Percentiles rank a stretch among this genome's conserved stretches.
These are phyloP conservation scores for Hirudinaria manillensis DNA, from an alignment of 2,888 invertebrate species.

Conservation along the genomic window DNA sequence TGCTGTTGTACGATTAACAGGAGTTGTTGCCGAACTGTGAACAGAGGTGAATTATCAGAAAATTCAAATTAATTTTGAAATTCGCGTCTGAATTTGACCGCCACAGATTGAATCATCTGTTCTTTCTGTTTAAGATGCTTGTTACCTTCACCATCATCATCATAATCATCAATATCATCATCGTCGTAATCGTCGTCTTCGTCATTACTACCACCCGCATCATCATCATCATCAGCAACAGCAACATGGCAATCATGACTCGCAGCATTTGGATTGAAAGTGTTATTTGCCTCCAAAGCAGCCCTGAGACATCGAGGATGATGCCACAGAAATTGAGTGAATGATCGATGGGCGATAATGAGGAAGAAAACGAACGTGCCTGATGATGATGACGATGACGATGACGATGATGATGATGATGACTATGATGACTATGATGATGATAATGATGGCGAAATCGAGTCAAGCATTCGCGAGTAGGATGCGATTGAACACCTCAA, in stretches of 20 bases:
- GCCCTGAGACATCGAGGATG: too few species aligned
- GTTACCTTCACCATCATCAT: neutral
- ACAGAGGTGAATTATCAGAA: too few species aligned
- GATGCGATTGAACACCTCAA: too few species aligned
- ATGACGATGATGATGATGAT: neutral
- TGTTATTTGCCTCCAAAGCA: too few species aligned
- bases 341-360: neutral
- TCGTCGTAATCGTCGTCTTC: conserved; percentile 33
- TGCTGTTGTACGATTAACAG: too few species aligned
- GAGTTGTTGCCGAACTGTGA: too few species aligned
- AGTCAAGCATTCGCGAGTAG: neutral
- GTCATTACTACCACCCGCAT: conserved; percentile 29
- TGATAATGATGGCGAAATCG: neutral
- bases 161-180: conserved; percentile 7
- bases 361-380: neutral
- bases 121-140: too few species aligned
- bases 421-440: neutral
- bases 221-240: conserved; percentile 15
- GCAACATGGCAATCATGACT: neutral
- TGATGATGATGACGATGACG: conserved; percentile 1
- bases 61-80: too few species aligned
- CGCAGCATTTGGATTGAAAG: neutral
- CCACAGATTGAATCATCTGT: too few species aligned
- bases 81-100: too few species aligned
- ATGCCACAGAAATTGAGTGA: too few species aligned